Evolutionary conservation across 2,888 invertebrate genomes (phyloP).

Genomic region (Acleris cristana): DNA sequence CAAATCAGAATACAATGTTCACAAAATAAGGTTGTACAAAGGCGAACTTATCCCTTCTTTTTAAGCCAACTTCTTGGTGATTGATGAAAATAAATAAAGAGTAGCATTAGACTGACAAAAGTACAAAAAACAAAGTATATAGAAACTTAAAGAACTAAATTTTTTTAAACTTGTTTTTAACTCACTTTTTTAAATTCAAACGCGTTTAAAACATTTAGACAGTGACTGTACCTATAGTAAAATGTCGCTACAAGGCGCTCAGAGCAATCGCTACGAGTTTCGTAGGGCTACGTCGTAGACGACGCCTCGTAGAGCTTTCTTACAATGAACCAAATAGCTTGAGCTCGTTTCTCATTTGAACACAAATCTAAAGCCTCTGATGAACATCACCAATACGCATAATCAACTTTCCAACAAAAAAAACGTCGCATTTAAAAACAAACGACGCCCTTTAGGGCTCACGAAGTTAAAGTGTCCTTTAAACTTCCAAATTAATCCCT

Average conservation of each 20-base stretch:
- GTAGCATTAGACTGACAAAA: too few relatives aligned
- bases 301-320: background rate
- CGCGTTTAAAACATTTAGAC: too few relatives aligned
- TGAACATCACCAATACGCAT: background rate
- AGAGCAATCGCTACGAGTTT: background rate
- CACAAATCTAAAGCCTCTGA: too few relatives aligned
- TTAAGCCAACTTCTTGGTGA: background rate
- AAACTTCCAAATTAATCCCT: slow-evolving; percentile 27
- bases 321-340: too few relatives aligned
- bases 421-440: slow-evolving; percentile 15
- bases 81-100: too few relatives aligned
- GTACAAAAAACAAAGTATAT: too few relatives aligned
- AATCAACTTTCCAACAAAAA: background rate
- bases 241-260: background rate
- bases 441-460: slow-evolving; percentile 21
- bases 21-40: too few relatives aligned
- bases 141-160: too few relatives aligned
- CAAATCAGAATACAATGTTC: too few relatives aligned
- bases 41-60: background rate
- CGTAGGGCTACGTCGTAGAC: slow-evolving; percentile 13
- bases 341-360: too few relatives aligned
- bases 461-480: slow-evolving; percentile 30
- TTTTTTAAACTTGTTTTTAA: too few relatives aligned
- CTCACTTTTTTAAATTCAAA: too few relatives aligned
- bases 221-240: background rate